Evolutionary conservation across 1,140 invertebrate species (phyloP).

Genomic region (Schlechtendalia chinensis): DNA sequence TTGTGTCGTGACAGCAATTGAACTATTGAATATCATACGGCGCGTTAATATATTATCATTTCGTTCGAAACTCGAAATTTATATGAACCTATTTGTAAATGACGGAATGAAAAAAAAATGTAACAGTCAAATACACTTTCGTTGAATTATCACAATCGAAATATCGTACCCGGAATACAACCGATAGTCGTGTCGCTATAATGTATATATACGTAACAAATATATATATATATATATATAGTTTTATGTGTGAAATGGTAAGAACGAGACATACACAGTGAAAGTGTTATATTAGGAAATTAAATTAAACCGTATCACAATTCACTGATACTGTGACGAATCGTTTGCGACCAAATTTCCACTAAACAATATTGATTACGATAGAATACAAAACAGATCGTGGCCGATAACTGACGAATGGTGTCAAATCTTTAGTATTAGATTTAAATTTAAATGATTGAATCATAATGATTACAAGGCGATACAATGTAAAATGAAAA

Average conservation of each 20-base stretch:
- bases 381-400: neutral
- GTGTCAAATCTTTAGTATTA: neutral
- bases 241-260: neutral
- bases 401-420: neutral
- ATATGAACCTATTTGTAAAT: slow-evolving; percentile 12
- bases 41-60: no score
- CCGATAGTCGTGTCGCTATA: neutral
- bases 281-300: slow-evolving; percentile 44
- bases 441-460: neutral
- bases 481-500: neutral
- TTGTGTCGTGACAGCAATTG: neutral
- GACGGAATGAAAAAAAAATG: neutral
- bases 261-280: slow-evolving; percentile 11
- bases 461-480: no score
- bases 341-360: slow-evolving; percentile 14
- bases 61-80: slow-evolving; percentile 1
- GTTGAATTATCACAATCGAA: neutral
- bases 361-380: neutral
- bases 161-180: slow-evolving; percentile 18
- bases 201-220: neutral
- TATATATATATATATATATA: neutral
- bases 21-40: slow-evolving; percentile 3
- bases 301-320: slow-evolving; percentile 34
- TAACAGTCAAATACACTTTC: slow-evolving; percentile 9
- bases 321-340: slow-evolving; percentile 26